Base-by-base conservation (phyloP, 1,140 invertebrate genomes). In the Zaprionus gabonicus region DNA sequence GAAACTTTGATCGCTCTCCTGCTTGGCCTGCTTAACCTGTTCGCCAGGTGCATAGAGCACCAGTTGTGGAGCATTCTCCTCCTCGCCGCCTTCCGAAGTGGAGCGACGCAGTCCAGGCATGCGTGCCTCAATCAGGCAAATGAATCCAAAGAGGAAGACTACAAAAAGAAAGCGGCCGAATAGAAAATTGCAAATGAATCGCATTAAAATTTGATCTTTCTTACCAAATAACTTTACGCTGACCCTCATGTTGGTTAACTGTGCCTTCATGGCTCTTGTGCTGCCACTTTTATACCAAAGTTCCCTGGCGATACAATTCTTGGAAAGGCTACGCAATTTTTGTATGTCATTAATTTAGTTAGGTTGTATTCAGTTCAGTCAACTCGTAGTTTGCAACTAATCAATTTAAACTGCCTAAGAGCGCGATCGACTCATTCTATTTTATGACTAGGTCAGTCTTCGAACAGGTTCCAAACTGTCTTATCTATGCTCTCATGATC, bases 231-330 rank as follows among this genome's bases (percentile, higher is more conserved):
- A 20, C 58, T 70, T 64, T 13, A 55, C 71, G 25, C 53, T 27
- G 25, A 36, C 70, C 49, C 23, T 58, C 84, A 88, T 87, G 20
- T 46, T 67, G 5, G 23, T 9, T 46, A 31, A 88, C 73, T 88
- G 69, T 73, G 56, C 28, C 12, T 2, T 41, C 10, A 31, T 12
- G n/a, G 13, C 41, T 41, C 57, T 9, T 0, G 7, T 17, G 23
- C 9, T 9, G n/a, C 3, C 1, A 2, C 78, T 87, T 87, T 88
- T 86, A 86, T 86, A 86, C 62, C 34, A 67, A 28, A 51, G 25
- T 46, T 27, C 3, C 15, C 2, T 17, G 10, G 20, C 77, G 80
- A 83, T 55, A 68, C 9, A 44, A 57, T 67, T 76, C 74, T 60
- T 41, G 41, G 78, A 88, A 84, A 59, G 31, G 36, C 67, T 70